Evolutionary conservation across 2,113 vertebrate genomes (phyloP).

Genomic region (Morone saxatilis): DNA sequence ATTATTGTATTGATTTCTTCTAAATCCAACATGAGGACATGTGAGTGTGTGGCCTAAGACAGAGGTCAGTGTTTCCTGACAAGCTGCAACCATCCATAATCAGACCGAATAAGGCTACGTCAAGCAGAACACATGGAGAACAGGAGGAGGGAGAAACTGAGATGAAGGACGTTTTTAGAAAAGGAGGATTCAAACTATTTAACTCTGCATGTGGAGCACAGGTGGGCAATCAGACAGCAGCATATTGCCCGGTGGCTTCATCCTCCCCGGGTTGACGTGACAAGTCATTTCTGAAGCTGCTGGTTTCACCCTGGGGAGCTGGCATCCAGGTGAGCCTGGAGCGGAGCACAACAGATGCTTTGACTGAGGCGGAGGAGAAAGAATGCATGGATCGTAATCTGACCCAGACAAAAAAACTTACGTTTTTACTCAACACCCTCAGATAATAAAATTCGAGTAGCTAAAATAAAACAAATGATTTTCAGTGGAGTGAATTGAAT

Average conservation of each 20-base stretch:
- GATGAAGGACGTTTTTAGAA: conserved; percentile 47
- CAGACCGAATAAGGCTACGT: conserved; percentile 23
- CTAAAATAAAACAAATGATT: not conserved
- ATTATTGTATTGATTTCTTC: not conserved
- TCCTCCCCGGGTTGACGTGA: conserved; percentile 59
- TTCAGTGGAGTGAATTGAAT: not conserved
- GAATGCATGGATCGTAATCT: conserved; percentile 41
- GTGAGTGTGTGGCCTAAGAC: not conserved
- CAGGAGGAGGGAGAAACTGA: not conserved
- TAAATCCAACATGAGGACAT: not conserved
- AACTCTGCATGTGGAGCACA: conserved; percentile 53
- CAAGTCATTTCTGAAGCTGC: conserved; percentile 66
- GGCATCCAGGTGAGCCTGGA: conserved; percentile 60
- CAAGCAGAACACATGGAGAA: conserved; percentile 4
- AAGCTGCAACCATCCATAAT: conserved; percentile 18
- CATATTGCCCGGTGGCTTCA: conserved; percentile 69
- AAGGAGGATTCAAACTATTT: conserved; percentile 47
- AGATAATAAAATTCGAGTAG: not conserved
- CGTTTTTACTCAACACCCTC: not conserved
- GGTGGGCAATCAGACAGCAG: conserved; percentile 69
- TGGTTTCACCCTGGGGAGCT: conserved; percentile 56
- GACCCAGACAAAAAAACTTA: conserved; percentile 15
- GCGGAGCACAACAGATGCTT: conserved; percentile 61
- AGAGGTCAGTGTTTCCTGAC: not conserved
- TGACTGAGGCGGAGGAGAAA: conserved; percentile 30